Percentiles rank a stretch among this genome's conserved stretches.
Conservation (phyloP, 2,113 vertebrate genomes). For the Pseudorectes ferrugineus region DNA sequence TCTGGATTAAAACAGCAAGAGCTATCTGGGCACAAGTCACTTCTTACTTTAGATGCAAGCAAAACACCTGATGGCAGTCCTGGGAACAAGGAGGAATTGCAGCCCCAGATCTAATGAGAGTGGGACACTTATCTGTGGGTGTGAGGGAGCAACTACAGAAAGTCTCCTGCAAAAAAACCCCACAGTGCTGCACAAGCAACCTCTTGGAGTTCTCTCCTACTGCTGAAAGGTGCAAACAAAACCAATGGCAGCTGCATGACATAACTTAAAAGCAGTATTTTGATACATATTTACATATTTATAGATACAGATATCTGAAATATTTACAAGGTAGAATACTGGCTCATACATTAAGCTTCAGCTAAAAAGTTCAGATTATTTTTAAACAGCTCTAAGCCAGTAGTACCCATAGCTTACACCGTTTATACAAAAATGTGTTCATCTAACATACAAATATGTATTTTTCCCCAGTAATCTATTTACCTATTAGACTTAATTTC, state of each 20-base stretch:
- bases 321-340: background rate
- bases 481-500: background rate
- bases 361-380: background rate
- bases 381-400: background rate
- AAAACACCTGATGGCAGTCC: background rate
- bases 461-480: background rate
- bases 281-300: background rate
- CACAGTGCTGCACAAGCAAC: fast-evolving
- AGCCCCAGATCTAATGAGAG: background rate
- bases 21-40: background rate
- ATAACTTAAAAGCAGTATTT: background rate
- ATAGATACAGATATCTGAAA: background rate
- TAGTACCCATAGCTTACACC: background rate
- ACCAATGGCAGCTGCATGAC: background rate
- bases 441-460: background rate
- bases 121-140: background rate
- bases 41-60: background rate
- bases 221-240: background rate
- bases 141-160: background rate
- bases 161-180: background rate
- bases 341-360: background rate
- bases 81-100: background rate
- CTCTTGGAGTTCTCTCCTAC: background rate
- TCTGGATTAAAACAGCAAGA: background rate
- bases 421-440: background rate